Evolutionary conservation across 2,113 vertebrate genomes (phyloP), one percentile per base, ranked within the genome.

Genomic region (Lepus timidus): DNA sequence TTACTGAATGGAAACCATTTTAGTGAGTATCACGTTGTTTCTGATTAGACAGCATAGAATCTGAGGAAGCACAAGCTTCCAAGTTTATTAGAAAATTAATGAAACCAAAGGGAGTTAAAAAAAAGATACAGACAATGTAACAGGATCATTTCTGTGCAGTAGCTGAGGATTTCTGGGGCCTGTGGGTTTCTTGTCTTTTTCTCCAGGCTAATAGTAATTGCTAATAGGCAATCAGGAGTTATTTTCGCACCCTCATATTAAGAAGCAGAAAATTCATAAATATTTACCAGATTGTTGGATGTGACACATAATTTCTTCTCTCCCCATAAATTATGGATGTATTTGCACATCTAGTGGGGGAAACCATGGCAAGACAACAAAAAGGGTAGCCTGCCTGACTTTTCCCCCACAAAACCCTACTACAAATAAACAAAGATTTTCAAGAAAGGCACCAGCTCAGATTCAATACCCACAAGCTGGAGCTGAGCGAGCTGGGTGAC

Each of bases 221-320:
- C 74, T 80, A 88, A 95, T 75, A 64, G 23, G 83, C 83, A 94
- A 73, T 80, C 86, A 76, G 88, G n/a, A 95, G 13, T 87, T 97
- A 86, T 96, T 94, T 96, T 97, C 61, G 20, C 61, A 83, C 75
- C 25, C 79, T 89, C 44, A 29, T 85, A 89, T 88, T 92, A 97
- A 95, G 65, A 96, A 88, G 85, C 23, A 70, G 86, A 83, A 86
- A 85, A 74, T 94, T 96, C 86, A 96, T 94, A 96, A 97, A 96
- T 97, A 95, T 96, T 96, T 97, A 96, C 93, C 83, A 95, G 74
- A 83, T 95, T 93, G 68, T 65, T 93, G 31, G 51, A 70, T 84
- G 79, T 88, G 81, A 51, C 33, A 92, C 85, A 39, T 85, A 88
- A 93, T 94, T 86, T 96, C 27, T 95, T 95, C 88, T 92, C 83